Evolutionary conservation across 2,113 vertebrate genomes (phyloP), one percentile per base, ranked within the genome.

Genomic region (Cervus canadensis): DNA sequence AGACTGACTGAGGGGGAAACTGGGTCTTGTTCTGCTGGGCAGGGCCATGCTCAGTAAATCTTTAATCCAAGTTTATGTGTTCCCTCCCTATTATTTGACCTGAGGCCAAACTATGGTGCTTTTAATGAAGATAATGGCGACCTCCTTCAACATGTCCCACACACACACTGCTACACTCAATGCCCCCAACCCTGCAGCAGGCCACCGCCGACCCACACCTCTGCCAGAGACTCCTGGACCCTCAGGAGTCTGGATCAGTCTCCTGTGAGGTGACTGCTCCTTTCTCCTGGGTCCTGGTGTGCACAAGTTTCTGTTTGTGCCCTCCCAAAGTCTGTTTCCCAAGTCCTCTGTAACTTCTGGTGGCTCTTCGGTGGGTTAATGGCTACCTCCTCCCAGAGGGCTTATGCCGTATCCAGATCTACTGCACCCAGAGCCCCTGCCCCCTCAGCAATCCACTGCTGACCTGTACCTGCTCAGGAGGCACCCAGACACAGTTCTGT

Each of bases 191-290:
- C 10, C 67, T 36, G 19, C n/a, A 40, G n/a, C n/a, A 71, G n/a
- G 19, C 5, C n/a, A 71, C 6, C 0, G 1, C n/a, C 0, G 0
- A 71, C 67, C 19, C 67, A 71, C 0, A 10, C 10, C 67, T 23
- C n/a, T 40, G n/a, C n/a, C 19, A 40, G 67, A 11, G 19, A 59
- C 11, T 21, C 67, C 67, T 71, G 21, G 67, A 40, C 67, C 36
- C 67, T 23, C 19, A 40, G 0, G 11, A 40, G 67, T 23, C n/a
- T 23, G 6, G 19, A 2, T 40, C 36, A 71, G 10, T 71, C 67
- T 71, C 67, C 23, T 71, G n/a, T 36, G 19, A n/a, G 67, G 19
- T 71, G 21, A 71, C 21, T 71, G 67, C n/a, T 71, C 67, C 67
- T 71, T 71, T 40, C 10, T 40, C 19, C 67, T 23, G 23, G n/a